These are phyloP conservation scores for Micromys minutus DNA, from an alignment of 2,113 vertebrate species.

Conservation along the genomic window DNA sequence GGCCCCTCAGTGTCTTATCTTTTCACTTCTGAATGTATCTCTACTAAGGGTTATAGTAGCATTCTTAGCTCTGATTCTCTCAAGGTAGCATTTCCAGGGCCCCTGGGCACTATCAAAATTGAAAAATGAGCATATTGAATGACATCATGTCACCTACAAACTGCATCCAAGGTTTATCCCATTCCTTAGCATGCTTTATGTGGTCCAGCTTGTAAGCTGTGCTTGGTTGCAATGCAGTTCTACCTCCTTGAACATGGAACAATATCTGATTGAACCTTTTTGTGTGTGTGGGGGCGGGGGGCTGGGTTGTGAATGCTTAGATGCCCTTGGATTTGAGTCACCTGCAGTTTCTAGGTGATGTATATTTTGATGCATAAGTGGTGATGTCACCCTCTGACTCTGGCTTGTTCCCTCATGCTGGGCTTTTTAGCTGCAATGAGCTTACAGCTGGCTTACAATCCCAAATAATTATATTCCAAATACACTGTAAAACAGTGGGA, in stretches of 20 bases:
- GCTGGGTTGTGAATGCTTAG: background rate
- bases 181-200: no score
- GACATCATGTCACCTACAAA: background rate
- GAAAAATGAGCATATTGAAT: background rate
- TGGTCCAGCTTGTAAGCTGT: background rate
- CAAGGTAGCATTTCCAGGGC: background rate
- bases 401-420: background rate
- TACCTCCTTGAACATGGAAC: background rate
- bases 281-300: no score
- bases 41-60: background rate
- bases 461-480: background rate
- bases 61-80: background rate
- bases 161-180: background rate
- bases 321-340: background rate
- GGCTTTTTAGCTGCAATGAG: background rate
- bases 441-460: no score
- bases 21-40: background rate
- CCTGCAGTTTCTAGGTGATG: background rate
- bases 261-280: background rate
- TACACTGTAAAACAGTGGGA: fast-evolving
- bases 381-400: background rate
- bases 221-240: background rate
- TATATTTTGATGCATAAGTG: background rate
- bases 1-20: background rate
- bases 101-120: background rate